These are phyloP conservation scores for Ceratotherium simum DNA, from an alignment of 2,113 vertebrate species.

Conservation along the genomic window DNA sequence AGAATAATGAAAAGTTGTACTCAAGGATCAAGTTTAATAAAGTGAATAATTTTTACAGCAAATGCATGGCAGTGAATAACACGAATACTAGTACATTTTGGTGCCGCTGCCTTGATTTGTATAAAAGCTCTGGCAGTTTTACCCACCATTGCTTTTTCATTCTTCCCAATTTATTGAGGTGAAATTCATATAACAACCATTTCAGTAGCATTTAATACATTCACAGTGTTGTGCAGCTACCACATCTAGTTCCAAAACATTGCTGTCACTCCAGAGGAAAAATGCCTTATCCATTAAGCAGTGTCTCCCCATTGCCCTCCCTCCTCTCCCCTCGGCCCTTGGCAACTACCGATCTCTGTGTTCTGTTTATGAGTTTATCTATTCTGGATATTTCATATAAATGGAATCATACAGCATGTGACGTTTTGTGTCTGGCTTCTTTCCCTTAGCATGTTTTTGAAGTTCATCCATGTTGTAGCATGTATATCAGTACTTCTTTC, in stretches of 20 bases:
- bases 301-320: not conserved
- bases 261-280: not conserved
- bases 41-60: not conserved
- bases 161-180: not conserved
- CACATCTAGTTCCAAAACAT: not conserved
- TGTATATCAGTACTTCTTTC: not conserved
- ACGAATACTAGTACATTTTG: not conserved
- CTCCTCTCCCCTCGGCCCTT: not conserved
- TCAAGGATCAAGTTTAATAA: slow-evolving; percentile 20
- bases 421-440: not conserved
- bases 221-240: not conserved
- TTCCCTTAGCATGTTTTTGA: not conserved
- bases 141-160: not conserved
- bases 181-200: not conserved
- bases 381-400: not conserved
- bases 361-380: not conserved
- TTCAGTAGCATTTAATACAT: not conserved
- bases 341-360: not conserved
- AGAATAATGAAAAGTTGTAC: not conserved
- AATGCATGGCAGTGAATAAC: not conserved
- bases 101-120: not conserved
- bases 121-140: not conserved
- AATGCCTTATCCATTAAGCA: not conserved
- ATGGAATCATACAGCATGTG: not conserved
- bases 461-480: not conserved